Conservation (phyloP, 2,797 vertebrate species). For the Crypturellus tataupa region DNA sequence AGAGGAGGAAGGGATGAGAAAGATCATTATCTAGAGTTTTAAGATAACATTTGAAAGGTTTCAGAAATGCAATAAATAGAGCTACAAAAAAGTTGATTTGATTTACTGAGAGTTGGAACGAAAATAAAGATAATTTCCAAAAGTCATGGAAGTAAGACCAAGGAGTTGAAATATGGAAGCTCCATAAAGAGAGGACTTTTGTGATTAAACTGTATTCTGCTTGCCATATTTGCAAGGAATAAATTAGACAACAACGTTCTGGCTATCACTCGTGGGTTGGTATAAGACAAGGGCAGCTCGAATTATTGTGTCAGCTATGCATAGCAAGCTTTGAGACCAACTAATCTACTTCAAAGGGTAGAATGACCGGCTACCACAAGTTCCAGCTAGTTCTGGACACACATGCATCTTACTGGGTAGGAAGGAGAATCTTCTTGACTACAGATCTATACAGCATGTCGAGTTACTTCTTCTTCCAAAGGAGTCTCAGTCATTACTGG, state of each 20-base stretch:
- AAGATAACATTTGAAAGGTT: background rate
- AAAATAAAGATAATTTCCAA: background rate
- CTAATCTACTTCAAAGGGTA: background rate
- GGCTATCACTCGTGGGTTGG: background rate
- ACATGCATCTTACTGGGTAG: fast-evolving
- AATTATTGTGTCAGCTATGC: background rate
- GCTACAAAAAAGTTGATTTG: background rate
- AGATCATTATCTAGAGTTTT: background rate
- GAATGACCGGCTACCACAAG: background rate
- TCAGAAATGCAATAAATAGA: background rate
- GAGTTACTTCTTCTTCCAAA: background rate
- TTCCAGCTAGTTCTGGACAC: background rate
- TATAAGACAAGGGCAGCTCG: background rate
- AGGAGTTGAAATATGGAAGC: background rate
- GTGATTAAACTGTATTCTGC: background rate
- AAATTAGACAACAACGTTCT: conserved; percentile 8
- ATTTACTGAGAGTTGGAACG: background rate
- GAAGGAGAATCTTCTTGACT: background rate
- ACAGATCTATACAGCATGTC: background rate
- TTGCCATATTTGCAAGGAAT: background rate
- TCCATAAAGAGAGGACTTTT: background rate
- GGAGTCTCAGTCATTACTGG: background rate
- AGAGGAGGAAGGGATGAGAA: background rate
- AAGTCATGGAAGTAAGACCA: background rate
- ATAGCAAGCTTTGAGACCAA: background rate